These are phyloP conservation scores for Eupeodes corollae DNA, from an alignment of 1,140 invertebrate species.

Conservation along the genomic window DNA sequence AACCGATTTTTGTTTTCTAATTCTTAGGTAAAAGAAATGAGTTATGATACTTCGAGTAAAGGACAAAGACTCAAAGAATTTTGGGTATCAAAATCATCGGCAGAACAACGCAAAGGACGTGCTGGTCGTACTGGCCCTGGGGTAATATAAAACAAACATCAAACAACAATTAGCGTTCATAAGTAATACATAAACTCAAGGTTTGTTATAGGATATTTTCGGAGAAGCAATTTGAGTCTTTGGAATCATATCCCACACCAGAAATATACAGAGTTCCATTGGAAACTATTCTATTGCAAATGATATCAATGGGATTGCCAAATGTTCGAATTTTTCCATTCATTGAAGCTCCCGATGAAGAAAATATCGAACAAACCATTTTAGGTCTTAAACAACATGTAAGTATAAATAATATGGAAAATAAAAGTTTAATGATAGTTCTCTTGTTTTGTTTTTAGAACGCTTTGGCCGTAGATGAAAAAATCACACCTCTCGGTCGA, in stretches of 20 bases:
- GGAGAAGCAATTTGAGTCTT: slow-evolving; percentile 49
- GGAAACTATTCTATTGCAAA: slow-evolving; percentile 84
- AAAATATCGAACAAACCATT: slow-evolving; percentile 79
- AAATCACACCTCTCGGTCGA: slow-evolving; percentile 80
- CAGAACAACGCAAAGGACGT: slow-evolving; percentile 92
- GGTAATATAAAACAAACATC: slow-evolving; percentile 12
- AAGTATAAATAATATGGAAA: slow-evolving; percentile 21
- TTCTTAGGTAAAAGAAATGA: slow-evolving; percentile 75
- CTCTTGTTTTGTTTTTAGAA: slow-evolving; percentile 41
- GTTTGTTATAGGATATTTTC: slow-evolving; percentile 75
- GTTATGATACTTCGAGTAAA: slow-evolving; percentile 78
- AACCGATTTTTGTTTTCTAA: too few species aligned
- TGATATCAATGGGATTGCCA: slow-evolving; percentile 88
- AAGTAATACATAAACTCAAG: slow-evolving; percentile 3
- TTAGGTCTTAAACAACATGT: slow-evolving; percentile 79
- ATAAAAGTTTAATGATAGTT: slow-evolving; percentile 4
- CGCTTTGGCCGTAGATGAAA: slow-evolving; percentile 72
- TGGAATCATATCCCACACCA: slow-evolving; percentile 76
- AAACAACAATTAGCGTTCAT: slow-evolving; percentile 7
- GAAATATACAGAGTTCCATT: slow-evolving; percentile 87
- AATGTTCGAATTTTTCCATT: slow-evolving; percentile 91
- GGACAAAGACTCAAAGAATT: slow-evolving; percentile 86
- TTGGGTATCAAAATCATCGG: slow-evolving; percentile 94
- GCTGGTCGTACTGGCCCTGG: slow-evolving; percentile 66
- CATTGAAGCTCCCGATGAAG: slow-evolving; percentile 73